phyloP scores from a whole-genome alignment of 2,113 vertebrate genomes.

The Hyperoodon ampullatus region DNA sequence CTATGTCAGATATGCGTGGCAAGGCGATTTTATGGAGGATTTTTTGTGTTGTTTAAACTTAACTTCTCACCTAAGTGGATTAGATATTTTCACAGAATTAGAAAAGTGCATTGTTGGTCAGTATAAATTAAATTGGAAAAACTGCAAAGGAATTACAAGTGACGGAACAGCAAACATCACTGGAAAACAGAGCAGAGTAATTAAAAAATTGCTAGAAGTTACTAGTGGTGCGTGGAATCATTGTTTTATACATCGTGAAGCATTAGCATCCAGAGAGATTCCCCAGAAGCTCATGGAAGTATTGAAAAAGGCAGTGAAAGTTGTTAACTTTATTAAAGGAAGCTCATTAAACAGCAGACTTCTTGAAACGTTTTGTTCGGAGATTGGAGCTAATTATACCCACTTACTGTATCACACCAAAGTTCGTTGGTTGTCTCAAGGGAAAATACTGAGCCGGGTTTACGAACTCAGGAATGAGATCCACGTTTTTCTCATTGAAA shows the following conservation, averaged over 20 bases:
- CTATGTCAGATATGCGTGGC: neutral
- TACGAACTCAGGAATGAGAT: conserved; percentile 35
- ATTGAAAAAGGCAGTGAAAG: conserved; percentile 28
- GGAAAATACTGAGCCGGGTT: neutral
- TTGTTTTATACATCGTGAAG: neutral
- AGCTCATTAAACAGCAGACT: neutral
- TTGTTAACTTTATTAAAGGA: conserved; percentile 49
- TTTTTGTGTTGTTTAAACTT: conserved; percentile 43
- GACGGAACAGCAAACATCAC: neutral
- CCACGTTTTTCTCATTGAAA: conserved; percentile 19
- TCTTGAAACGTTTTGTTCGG: conserved; percentile 50
- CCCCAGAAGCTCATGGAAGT: conserved; percentile 24
- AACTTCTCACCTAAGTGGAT: neutral
- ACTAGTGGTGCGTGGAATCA: neutral
- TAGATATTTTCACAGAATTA: conserved; percentile 44
- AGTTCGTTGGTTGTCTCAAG: conserved; percentile 6
- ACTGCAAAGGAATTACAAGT: conserved; percentile 54
- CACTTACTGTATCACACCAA: neutral
- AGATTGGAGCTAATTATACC: neutral
- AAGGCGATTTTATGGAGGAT: neutral
- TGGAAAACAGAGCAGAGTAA: conserved; percentile 28
- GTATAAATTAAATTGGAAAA: conserved; percentile 51
- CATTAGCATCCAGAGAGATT: conserved; percentile 15
- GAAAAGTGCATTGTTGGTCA: conserved; percentile 1
- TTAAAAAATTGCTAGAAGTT: conserved; percentile 17